Percentiles rank a stretch among this genome's conserved stretches.
Evolutionary conservation across 2,888 invertebrate genomes (phyloP).

Genomic region (Ectemnius lituratus): DNA sequence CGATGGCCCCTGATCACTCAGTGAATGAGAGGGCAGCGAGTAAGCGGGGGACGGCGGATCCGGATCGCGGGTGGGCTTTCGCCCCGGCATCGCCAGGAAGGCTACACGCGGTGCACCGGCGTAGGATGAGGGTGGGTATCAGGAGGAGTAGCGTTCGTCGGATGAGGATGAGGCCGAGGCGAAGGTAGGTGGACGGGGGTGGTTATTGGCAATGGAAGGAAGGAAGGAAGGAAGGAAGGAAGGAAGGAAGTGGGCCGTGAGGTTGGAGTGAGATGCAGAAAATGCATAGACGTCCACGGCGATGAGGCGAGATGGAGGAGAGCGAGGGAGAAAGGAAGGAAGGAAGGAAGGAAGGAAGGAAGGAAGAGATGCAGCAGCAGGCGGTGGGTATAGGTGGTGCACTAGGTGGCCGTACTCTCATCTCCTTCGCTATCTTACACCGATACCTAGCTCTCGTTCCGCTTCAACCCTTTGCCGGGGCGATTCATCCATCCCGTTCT

Average conservation of each 20-base stretch:
- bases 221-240: conserved; percentile 50
- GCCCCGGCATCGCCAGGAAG: conserved; percentile 46
- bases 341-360: conserved; percentile 58
- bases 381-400: conserved; percentile 46
- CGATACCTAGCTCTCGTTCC: conserved; percentile 66
- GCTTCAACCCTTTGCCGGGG: conserved; percentile 74
- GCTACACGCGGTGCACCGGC: conserved; percentile 45
- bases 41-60: conserved; percentile 68
- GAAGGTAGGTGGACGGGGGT: conserved; percentile 51
- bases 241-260: conserved; percentile 53
- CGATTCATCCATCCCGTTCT: conserved; percentile 74
- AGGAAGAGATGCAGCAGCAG: conserved; percentile 36
- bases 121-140: conserved; percentile 26
- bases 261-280: conserved; percentile 39
- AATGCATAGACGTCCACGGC: conserved; percentile 34
- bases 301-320: conserved; percentile 67
- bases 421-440: conserved; percentile 71
- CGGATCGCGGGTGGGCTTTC: conserved; percentile 17
- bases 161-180: conserved; percentile 30
- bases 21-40: conserved; percentile 73
- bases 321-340: conserved; percentile 21
- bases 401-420: conserved; percentile 61
- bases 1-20: conserved; percentile 53
- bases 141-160: conserved; percentile 9
- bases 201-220: conserved; percentile 60